Percentiles rank a stretch among this genome's conserved stretches.
Evolutionary conservation across 1,140 invertebrate genomes (phyloP).

Genomic region (Dryas iulia): DNA sequence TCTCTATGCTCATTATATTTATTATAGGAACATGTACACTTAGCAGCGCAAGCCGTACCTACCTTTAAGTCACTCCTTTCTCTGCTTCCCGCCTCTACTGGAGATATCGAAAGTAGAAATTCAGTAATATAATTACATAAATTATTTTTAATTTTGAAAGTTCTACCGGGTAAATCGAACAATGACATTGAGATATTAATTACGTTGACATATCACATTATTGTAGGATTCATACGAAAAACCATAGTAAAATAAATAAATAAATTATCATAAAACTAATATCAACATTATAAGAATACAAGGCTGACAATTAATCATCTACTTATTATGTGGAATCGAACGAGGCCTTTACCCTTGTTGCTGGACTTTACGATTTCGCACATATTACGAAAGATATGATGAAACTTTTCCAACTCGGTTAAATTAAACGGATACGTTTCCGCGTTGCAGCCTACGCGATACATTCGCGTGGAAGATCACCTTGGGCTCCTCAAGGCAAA

Average conservation of each 20-base stretch:
- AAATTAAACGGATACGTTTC: conserved; percentile 27
- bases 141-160: conserved; percentile 9
- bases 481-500: conserved; percentile 35
- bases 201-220: not conserved
- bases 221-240: too few species aligned
- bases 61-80: too few species aligned
- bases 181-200: conserved; percentile 23
- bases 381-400: conserved; percentile 1
- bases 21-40: too few species aligned
- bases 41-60: too few species aligned
- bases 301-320: not conserved
- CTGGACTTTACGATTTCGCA: not conserved
- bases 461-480: conserved; percentile 23
- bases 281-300: not conserved
- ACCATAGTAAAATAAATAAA: conserved; percentile 8
- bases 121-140: not conserved
- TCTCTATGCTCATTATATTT: too few species aligned
- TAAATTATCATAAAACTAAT: not conserved
- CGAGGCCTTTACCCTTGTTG: not conserved
- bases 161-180: conserved; percentile 19
- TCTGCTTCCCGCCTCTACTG: too few species aligned
- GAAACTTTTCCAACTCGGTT: conserved; percentile 16
- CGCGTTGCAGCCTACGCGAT: conserved; percentile 17
- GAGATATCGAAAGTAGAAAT: not conserved
- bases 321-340: not conserved